Percentiles rank a stretch among this genome's conserved stretches.
Evolutionary conservation across 2,797 vertebrate species (phyloP).

Genomic region (Heliangelus exortis): DNA sequence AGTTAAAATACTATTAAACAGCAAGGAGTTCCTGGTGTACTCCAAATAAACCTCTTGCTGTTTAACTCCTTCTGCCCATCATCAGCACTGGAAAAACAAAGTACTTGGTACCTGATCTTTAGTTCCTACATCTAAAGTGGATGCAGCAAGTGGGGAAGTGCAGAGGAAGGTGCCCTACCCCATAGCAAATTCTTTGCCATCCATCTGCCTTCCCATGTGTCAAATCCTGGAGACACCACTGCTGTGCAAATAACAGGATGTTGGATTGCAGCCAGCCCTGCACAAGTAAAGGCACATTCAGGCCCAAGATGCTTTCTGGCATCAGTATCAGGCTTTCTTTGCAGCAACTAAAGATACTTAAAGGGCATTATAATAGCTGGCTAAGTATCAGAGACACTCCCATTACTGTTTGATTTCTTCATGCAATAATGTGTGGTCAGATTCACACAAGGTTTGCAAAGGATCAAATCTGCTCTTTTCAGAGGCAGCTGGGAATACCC

Average conservation of each 20-base stretch:
- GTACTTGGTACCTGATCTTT: not conserved
- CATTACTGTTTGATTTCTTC: conserved; percentile 3
- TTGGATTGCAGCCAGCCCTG: conserved; percentile 40
- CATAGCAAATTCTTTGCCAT: not conserved
- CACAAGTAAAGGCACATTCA: conserved; percentile 53
- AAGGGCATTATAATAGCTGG: conserved; percentile 4
- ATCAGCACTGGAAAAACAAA: not conserved
- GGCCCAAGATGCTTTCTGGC: conserved; percentile 49
- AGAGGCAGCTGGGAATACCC: conserved; percentile 68
- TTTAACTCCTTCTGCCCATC: not conserved
- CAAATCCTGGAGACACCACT: not conserved
- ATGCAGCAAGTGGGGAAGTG: not conserved
- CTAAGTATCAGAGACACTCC: conserved; percentile 25
- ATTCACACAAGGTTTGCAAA: conserved; percentile 31
- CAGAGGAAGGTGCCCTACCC: not conserved
- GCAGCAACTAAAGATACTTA: conserved; percentile 14
- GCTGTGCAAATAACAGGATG: not conserved
- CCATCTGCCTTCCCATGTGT: conserved; percentile 3
- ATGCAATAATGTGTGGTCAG: not conserved
- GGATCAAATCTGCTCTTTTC: conserved; percentile 53
- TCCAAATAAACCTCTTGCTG: not conserved
- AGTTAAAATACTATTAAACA: not conserved
- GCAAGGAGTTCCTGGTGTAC: not conserved
- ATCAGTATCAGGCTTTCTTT: conserved; percentile 33
- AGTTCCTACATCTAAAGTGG: not conserved